Conservation (phyloP, 2,113 vertebrate genomes). For the Probosciger aterrimus region DNA sequence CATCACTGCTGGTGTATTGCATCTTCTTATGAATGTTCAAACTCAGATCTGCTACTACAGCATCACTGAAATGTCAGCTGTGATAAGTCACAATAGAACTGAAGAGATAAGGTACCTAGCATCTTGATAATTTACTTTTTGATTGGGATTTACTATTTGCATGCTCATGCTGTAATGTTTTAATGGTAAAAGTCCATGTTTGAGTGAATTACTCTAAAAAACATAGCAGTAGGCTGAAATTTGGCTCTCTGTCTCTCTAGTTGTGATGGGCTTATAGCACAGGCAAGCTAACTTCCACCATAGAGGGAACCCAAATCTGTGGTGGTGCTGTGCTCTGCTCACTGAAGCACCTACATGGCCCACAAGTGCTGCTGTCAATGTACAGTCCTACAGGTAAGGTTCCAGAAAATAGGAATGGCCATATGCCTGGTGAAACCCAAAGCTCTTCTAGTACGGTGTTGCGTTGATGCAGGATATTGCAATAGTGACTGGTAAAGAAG, state of each 20-base stretch:
- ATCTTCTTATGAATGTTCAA: constrained; percentile 25
- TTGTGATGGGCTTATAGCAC: neutral
- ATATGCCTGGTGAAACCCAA: neutral
- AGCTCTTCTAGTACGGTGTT: neutral
- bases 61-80: constrained; percentile 38
- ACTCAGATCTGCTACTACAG: neutral
- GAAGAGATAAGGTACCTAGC: constrained; percentile 7
- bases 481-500: neutral
- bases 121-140: neutral
- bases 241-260: neutral
- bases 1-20: constrained; percentile 36
- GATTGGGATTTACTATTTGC: neutral
- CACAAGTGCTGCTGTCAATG: neutral
- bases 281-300: neutral
- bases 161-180: neutral
- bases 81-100: neutral
- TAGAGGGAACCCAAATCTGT: rapidly evolving
- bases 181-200: neutral
- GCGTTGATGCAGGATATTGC: neutral
- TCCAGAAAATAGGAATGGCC: neutral
- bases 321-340: neutral
- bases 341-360: neutral
- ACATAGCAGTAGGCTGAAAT: neutral
- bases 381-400: neutral
- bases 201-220: constrained; percentile 5